Base-by-base conservation (phyloP, 2,113 vertebrate genomes). In the Cyanoramphus novaezelandiae region DNA sequence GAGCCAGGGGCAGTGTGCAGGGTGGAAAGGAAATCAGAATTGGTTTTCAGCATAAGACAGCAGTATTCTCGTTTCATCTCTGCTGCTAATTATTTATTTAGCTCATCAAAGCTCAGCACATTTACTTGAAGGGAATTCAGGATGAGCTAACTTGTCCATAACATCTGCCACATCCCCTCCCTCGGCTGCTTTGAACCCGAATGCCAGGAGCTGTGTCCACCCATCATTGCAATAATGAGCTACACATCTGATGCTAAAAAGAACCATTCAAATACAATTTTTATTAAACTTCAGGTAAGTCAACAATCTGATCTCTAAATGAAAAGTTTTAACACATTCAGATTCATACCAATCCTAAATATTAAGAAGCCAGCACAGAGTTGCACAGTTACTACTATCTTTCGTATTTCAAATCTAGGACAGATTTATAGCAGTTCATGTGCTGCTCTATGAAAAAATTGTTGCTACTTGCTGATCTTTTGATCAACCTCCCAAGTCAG, bases 271-370 rank as follows among this genome's bases (percentile, higher is more conserved):
- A 94, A 75, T 70, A 82, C 75, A 20, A 57, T 64, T 95, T 88
- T 90, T 46, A 90, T 88, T 94, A 81, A 92, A 21, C 60, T 95
- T 88, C 65, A 86, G 82, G 72, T 90, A 60, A 88, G 7, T 68
- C 68, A 95, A 92, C 14, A 90, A 60, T 90, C 20, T 90, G 35
- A 78, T 84, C 17, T 90, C 50, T 90, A 88, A 94, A 77, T 81
- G 6, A 71, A 83, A 90, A 76, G 10, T 63, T 89, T 69, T 68
- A 77, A 44, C 14, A 5, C 69, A 82, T 47, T 86, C 74, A 52
- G n/a, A 62, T 60, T 55, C 24, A n/a, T 49, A 44, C 43, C 4
- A 27, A 19, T 89, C 62, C 29, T 86, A 67, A 92, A 70, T 71
- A 85, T 59, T 85, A 72, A 82, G 75, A 52, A 89, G 35, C 24